Evolutionary conservation across 2,888 invertebrate species (phyloP), one percentile per base, ranked within the genome.

Genomic region (Melipona beecheii): DNA sequence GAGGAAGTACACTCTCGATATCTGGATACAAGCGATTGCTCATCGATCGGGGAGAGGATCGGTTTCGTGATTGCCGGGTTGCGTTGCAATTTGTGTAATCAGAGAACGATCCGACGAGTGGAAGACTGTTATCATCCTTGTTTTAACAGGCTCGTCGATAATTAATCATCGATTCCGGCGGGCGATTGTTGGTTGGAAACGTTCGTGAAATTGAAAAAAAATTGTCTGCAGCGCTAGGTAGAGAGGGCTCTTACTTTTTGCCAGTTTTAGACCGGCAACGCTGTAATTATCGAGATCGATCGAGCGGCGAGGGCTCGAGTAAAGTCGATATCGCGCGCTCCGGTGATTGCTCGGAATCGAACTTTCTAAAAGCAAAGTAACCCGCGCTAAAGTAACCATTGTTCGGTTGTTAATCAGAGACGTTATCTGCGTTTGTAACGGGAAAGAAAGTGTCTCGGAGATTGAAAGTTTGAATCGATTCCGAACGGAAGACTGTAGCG

Each of bases 41-140:
- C 50, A 50, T 68, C 68, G 68, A 15, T 24, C 21, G 24, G 49
- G 24, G 5, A 17, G 2, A 24, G 13, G 24, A 73, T 73, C 19
- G 50, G 31, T 64, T 73, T 27, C 31, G 50, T 19, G 73, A 64
- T 73, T 62, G 27, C 50, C 6, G 2, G 17, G 17, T 31, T 24
- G 31, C 73, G 52, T 27, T 73, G 73, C 36, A 64, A 73, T 73
- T 50, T 17, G 73, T 73, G 50, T 19, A 24, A 62, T 31, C 73
- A 17, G 11, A 50, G 50, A 13, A 50, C 17, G 31, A 49, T 31
- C 64, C 5, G n/a, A 17, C 31, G 24, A 36, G 19, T 52, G 3
- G 31, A 36, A 62, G 52, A 1, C 9, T 62, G 52, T 52, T 73
- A 31, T 73, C 36, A 64, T 31, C 31, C 17, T 62, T 6, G 21